Evolutionary conservation across 2,888 invertebrate genomes (phyloP), one percentile per base, ranked within the genome.

Genomic region (Stenodera caucasica): DNA sequence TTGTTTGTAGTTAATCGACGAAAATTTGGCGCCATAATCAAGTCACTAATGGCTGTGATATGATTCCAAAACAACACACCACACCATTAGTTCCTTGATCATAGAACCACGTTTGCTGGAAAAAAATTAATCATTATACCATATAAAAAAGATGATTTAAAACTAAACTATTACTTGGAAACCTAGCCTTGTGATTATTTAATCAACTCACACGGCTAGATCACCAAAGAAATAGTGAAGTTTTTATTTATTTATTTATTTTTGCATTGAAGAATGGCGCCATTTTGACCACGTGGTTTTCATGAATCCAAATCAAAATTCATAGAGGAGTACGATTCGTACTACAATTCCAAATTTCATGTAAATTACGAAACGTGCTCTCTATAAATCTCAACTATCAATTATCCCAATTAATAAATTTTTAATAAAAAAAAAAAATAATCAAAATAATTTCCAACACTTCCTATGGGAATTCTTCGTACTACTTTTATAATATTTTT

Each of bases 31-130:
- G 65, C 65, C 70, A 67, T 69, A 62, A 64, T 77, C 70, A 78
- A 79, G 79, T 77, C 77, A 77, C 79, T 79, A 78, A 75, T 76
- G 80, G 79, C 79, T 79, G 80, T 79, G 79, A 80, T 80, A 80
- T 78, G 79, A 67, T 53, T 63, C 53, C 57, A 66, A 65, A 68
- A 59, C 53, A 70, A 74, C 77, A 77, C 70, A 74, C 72, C 78
- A 78, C 78, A 73, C 76, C 78, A 77, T 70, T 76, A 79, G 79
- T 76, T 77, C 75, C 80, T 73, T 73, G 61, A 73, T 69, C 70
- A 72, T 64, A 70, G 64, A 66, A 51, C 63, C 68, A 67, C 52
- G 33, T 30, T 11, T 50, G 49, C 29, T 37, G 8, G 12, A 35
- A 52, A 32, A 45, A 53, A 64, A n/a, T 26, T 26, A 7, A 26